Conservation (phyloP, 2,888 invertebrate species). For the Drosophila atroscutellata region DNA sequence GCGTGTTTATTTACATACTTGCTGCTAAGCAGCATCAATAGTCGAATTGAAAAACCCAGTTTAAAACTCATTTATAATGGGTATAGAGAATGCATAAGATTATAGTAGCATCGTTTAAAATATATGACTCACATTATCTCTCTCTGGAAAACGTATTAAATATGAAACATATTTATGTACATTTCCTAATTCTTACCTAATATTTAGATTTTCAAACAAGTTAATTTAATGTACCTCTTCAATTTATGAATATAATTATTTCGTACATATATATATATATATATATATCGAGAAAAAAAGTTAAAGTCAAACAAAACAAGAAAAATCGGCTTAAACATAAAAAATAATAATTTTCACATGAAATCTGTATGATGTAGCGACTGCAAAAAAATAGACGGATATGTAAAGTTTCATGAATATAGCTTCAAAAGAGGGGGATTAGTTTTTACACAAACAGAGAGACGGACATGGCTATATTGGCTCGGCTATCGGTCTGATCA, state of each 20-base stretch:
- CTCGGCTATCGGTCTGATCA: neutral
- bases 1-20: no score
- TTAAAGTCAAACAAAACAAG: neutral
- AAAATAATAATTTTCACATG: neutral
- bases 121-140: neutral
- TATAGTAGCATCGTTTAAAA: neutral
- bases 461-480: neutral
- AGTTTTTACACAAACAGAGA: neutral
- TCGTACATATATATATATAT: neutral
- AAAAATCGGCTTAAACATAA: neutral
- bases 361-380: neutral
- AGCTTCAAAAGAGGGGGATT: neutral
- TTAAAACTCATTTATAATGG: neutral
- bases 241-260: neutral
- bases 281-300: neutral
- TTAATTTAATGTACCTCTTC: neutral
- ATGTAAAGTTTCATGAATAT: neutral
- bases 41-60: neutral
- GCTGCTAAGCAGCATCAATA: neutral
- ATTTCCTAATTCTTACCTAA: neutral
- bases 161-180: neutral
- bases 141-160: neutral
- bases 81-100: accelerated
- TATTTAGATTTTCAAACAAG: no score
- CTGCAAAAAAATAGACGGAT: neutral